Conservation (phyloP, 2,888 invertebrate species). For the Sinhomidia bicolor region DNA sequence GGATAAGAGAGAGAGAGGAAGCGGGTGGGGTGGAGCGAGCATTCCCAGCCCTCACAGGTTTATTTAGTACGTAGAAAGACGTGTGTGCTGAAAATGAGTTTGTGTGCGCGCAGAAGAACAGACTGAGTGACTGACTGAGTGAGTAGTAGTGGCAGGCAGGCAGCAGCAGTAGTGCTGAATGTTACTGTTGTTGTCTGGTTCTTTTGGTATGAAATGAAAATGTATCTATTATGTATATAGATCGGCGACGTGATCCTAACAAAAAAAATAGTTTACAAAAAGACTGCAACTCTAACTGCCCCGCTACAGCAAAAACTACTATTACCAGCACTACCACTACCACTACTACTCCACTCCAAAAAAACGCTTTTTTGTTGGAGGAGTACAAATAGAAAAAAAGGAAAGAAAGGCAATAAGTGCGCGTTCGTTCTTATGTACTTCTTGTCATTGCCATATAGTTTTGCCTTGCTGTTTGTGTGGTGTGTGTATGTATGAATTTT, state of each 20-base stretch:
- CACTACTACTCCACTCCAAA: conserved; percentile 20
- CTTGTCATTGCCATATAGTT: neutral
- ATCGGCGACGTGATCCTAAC: conserved; percentile 3
- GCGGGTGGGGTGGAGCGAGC: conserved; percentile 79
- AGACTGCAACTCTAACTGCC: conserved; percentile 19
- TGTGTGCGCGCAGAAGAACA: conserved; percentile 55
- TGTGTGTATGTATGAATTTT: conserved; percentile 19
- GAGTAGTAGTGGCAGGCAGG: neutral
- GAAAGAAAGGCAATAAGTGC: neutral
- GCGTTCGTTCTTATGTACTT: too few relatives aligned
- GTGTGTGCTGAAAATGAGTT: conserved; percentile 26
- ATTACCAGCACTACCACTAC: too few relatives aligned
- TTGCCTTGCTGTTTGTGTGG: neutral
- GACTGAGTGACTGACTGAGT: too few relatives aligned
- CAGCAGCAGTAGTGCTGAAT: too few relatives aligned
- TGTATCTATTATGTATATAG: neutral
- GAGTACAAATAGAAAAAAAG: neutral
- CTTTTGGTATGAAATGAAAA: neutral
- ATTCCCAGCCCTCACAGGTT: conserved; percentile 76
- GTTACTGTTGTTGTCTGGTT: too few relatives aligned
- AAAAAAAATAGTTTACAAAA: conserved; percentile 24
- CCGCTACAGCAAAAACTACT: too few relatives aligned
- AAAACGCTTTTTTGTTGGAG: conserved; percentile 5
- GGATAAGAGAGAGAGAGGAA: conserved; percentile 72
- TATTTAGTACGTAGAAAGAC: conserved; percentile 33